Base-by-base conservation (phyloP, 2,888 invertebrate species). In the Pseudanteris insignis region DNA sequence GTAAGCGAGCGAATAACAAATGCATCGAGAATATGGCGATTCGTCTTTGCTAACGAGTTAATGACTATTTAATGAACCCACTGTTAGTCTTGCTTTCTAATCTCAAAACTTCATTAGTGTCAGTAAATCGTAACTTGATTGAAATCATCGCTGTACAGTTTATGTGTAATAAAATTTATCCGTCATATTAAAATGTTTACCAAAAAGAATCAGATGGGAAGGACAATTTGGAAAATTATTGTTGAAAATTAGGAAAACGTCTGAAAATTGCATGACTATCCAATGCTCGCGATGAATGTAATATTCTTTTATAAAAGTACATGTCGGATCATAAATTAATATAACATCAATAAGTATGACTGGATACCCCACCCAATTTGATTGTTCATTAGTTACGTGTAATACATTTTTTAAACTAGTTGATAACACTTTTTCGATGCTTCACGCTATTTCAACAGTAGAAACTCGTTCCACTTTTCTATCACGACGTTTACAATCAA, bases 391-490 rank as follows among this genome's bases (percentile, higher is more conserved):
- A n/a, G n/a, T n/a, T n/a, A n/a, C n/a, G n/a, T 2, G 26, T 9
- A 21, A 37, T 15, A 36, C 29, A 32, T 46, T 26, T 10, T 25
- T 44, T 32, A 25, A 36, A 33, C 18, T 4, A 18, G 12, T 24
- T 44, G 57, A 58, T 58, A 50, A 43, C 41, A 48, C n/a, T 38
- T 58, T 57, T 58, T 58, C 38, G 44, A 38, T 30, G 38, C 18
- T 58, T 6, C 33, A 33, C 18, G 47, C 24, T 43, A 40, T 13
- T 13, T 43, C 36, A 37, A 53, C 37, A 32, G n/a, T 53, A 53
- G 44, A 53, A 53, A 53, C 44, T 53, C 44, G 43, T 53, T 53
- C 58, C 15, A 58, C 50, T 58, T 58, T 58, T 58, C 43, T 26
- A 36, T 29, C 13, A 12, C 34, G 38, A 36, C 47, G 41, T 30